These are phyloP conservation scores for Dendrolimus punctatus DNA, from an alignment of 1,140 invertebrate species.

Conservation along the genomic window DNA sequence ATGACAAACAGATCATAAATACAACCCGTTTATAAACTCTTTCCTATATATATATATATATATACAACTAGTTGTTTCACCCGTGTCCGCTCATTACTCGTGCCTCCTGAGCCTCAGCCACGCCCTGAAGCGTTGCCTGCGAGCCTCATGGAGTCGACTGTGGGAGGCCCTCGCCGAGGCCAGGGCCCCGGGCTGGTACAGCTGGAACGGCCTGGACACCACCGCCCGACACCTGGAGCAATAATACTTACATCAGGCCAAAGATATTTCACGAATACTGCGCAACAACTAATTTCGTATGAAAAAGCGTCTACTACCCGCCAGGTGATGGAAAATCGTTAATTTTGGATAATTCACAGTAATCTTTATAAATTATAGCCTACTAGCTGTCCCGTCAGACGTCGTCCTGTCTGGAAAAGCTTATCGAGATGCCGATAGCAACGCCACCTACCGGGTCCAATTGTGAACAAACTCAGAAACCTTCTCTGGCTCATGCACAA, in stretches of 20 bases:
- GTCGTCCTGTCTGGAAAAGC: too few relatives aligned
- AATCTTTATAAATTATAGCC: too few relatives aligned
- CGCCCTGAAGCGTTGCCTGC: conserved; percentile 29
- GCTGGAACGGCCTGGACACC: conserved; percentile 32
- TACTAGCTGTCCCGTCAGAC: too few relatives aligned
- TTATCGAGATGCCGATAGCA: too few relatives aligned
- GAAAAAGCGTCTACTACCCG: too few relatives aligned
- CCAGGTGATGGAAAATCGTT: too few relatives aligned
- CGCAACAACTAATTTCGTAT: neutral
- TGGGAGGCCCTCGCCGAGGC: conserved; percentile 30
- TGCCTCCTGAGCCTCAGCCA: conserved; percentile 29
- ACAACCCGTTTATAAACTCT: neutral
- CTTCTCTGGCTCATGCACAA: too few relatives aligned
- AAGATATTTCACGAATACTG: neutral
- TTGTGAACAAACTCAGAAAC: too few relatives aligned
- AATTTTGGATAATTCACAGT: too few relatives aligned
- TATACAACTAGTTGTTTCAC: too few relatives aligned
- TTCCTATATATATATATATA: too few relatives aligned
- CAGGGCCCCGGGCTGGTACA: conserved; percentile 42
- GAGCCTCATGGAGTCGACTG: conserved; percentile 20
- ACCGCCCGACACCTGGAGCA: conserved; percentile 8
- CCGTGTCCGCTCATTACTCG: conserved; percentile 2
- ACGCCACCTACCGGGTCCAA: too few relatives aligned
- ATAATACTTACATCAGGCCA: neutral
- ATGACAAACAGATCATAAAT: conserved; percentile 6